Conservation (phyloP, 1,140 invertebrate genomes). For the Aphaenogaster ashmeadi region DNA sequence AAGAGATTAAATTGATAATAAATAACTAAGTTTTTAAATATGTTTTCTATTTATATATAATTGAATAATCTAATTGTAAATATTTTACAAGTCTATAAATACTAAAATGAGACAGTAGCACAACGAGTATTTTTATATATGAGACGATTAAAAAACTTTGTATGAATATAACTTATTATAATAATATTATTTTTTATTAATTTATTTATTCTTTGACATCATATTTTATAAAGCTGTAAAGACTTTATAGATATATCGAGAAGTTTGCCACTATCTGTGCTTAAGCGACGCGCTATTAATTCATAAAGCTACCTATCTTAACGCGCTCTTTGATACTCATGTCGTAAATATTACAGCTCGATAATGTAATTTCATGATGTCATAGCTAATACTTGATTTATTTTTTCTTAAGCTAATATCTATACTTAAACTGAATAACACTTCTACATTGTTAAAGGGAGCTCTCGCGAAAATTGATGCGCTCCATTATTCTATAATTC, state of each 20-base stretch:
- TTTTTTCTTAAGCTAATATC: conserved; percentile 29
- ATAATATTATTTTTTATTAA: conserved; percentile 3
- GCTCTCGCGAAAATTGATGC: background rate
- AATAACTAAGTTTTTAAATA: background rate
- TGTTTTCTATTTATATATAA: background rate
- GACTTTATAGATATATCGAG: background rate
- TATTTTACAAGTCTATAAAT: background rate
- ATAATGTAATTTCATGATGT: conserved; percentile 30
- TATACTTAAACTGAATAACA: background rate
- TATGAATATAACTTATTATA: background rate
- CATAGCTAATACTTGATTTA: conserved; percentile 15
- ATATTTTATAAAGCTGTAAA: background rate
- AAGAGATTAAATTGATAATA: background rate
- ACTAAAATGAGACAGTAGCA: background rate
- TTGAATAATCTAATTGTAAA: background rate
- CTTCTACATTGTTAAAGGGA: background rate
- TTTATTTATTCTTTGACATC: background rate
- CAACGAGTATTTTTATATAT: background rate
- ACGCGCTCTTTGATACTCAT: conserved; percentile 38
- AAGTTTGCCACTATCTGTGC: background rate
- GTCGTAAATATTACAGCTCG: conserved; percentile 12
- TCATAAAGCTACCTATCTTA: conserved; percentile 23
- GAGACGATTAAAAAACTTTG: background rate
- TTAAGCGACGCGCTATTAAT: conserved; percentile 50
- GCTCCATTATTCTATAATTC: conserved; percentile 7